These are phyloP conservation scores for Typhlomys cinereus DNA, from an alignment of 2,113 vertebrate genomes.

Conservation along the genomic window DNA sequence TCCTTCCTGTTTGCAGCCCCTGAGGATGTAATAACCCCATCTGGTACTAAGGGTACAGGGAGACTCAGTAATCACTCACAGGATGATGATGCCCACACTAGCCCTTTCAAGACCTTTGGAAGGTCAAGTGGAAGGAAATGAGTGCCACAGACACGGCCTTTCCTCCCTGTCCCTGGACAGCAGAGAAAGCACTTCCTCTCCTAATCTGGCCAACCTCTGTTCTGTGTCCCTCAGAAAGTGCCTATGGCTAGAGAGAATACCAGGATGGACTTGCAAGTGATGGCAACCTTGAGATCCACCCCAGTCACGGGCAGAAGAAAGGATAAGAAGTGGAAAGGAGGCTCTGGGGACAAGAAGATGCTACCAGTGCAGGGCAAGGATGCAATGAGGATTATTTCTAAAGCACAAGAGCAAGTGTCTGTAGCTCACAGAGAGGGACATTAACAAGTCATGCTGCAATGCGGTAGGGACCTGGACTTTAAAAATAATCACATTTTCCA, in stretches of 20 bases:
- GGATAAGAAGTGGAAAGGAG: neutral
- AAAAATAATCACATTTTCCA: neutral
- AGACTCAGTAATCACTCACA: neutral
- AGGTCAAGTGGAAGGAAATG: neutral
- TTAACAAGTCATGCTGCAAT: neutral
- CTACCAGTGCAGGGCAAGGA: neutral
- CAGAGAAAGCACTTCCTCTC: neutral
- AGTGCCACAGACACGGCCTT: neutral
- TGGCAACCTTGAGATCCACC: neutral
- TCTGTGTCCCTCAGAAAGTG: neutral
- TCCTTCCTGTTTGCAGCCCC: neutral
- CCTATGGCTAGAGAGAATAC: neutral
- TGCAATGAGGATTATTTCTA: neutral
- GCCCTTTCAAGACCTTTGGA: neutral
- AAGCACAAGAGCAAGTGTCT: neutral
- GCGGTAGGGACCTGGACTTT: neutral
- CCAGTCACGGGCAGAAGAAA: neutral
- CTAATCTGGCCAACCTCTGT: neutral
- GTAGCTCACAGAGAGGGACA: neutral
- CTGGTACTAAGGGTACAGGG: neutral
- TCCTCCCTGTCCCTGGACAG: neutral
- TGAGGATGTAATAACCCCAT: neutral
- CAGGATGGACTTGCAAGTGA: neutral
- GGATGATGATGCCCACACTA: neutral
- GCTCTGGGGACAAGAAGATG: neutral